Conservation (phyloP, 92 coral and sea anemone species). For the Parazoanthus atlanticus region DNA sequence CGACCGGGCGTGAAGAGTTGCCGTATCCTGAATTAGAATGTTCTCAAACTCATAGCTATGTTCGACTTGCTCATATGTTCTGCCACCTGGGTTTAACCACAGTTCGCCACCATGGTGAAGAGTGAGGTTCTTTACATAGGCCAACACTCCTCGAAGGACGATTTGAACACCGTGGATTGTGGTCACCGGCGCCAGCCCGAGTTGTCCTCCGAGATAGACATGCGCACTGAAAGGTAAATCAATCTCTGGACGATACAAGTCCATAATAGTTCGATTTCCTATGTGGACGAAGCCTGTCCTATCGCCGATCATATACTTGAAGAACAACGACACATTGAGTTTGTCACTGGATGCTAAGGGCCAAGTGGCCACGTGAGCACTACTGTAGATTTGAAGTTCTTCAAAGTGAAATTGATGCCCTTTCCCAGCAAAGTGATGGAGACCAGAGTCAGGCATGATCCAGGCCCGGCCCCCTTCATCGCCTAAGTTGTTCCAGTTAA, state of each 20-base stretch:
- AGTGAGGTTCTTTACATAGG: slow-evolving; percentile 60
- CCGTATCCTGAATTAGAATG: slow-evolving; percentile 69
- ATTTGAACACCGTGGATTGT: slow-evolving; percentile 71
- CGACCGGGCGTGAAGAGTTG: slow-evolving; percentile 60
- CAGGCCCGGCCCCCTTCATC: slow-evolving; percentile 72
- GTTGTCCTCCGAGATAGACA: slow-evolving; percentile 69
- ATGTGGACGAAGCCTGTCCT: slow-evolving; percentile 74
- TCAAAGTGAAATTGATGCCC: slow-evolving; percentile 66
- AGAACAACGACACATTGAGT: slow-evolving; percentile 58
- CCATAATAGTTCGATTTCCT: slow-evolving; percentile 58
- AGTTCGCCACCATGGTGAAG: slow-evolving; percentile 67
- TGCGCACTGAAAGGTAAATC: slow-evolving; percentile 77
- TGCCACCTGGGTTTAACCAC: slow-evolving; percentile 74
- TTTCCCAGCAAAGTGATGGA: slow-evolving; percentile 62
- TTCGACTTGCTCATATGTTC: slow-evolving; percentile 51
- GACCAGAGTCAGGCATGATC: slow-evolving; percentile 78
- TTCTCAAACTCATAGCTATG: slow-evolving; percentile 64
- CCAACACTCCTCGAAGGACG: slow-evolving; percentile 69
- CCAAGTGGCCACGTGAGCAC: slow-evolving; percentile 71
- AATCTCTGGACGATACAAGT: slow-evolving; percentile 67
- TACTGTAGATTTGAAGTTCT: slow-evolving; percentile 68
- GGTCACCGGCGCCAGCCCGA: slow-evolving; percentile 67
- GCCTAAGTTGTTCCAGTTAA: slow-evolving; percentile 54
- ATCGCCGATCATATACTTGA: slow-evolving; percentile 75
- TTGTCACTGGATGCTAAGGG: slow-evolving; percentile 22